phyloP scores from a whole-genome alignment of 2,888 invertebrate species.

The Tachystola acroxantha region DNA sequence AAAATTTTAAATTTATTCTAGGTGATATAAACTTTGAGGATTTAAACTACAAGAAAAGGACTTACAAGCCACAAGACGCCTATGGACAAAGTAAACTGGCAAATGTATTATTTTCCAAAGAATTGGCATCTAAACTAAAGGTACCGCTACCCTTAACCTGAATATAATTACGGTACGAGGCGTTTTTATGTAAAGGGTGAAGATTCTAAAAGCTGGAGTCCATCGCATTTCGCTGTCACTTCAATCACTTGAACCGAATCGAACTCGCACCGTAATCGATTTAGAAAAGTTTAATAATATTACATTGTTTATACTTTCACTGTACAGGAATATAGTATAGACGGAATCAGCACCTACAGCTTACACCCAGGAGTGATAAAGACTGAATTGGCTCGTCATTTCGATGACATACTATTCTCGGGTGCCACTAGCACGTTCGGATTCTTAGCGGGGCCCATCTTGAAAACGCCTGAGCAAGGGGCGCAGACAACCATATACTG shows the following conservation, averaged over 20 bases:
- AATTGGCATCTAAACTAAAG: constrained; percentile 81
- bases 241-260: too few species aligned
- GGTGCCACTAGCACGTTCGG: constrained; percentile 64
- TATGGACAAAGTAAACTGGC: too few species aligned
- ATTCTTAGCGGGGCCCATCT: constrained; percentile 52
- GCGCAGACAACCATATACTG: constrained; percentile 88
- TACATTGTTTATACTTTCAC: too few species aligned
- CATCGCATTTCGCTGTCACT: too few species aligned
- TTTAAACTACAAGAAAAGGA: constrained; percentile 77
- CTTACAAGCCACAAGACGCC: constrained; percentile 81
- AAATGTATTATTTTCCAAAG: constrained; percentile 86
- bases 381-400: constrained; percentile 85
- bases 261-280: too few species aligned
- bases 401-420: constrained; percentile 66
- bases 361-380: constrained; percentile 86
- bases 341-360: constrained; percentile 82
- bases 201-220: too few species aligned
- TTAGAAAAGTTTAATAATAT: too few species aligned
- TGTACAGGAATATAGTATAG: constrained; percentile 53
- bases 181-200: too few species aligned
- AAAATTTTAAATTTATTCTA: constrained; percentile 82
- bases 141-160: too few species aligned
- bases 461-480: constrained; percentile 80
- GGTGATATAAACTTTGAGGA: constrained; percentile 87
- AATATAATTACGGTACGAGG: too few species aligned